Percentiles rank a stretch among this genome's conserved stretches.
phyloP scores from a whole-genome alignment of 2,888 invertebrate species.

The Epiblema foenella region DNA sequence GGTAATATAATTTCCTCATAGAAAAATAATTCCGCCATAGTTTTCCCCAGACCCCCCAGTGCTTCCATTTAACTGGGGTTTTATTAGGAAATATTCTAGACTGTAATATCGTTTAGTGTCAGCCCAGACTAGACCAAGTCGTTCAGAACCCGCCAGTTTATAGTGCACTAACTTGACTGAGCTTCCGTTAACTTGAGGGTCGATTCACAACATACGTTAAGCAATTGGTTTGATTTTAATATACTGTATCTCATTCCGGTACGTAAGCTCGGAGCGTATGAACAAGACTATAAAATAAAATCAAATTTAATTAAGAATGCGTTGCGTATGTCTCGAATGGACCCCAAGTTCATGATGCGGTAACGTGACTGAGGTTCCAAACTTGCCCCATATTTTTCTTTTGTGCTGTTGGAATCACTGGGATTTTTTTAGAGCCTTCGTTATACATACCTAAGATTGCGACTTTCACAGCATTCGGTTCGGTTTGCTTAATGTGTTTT shows the following conservation, averaged over 20 bases:
- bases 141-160: conserved; percentile 33
- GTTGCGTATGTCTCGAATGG: neutral
- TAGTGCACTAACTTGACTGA: conserved; percentile 14
- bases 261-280: no score
- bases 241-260: no score
- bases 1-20: neutral
- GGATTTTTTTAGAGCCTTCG: neutral
- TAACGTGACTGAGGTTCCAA: conserved; percentile 20
- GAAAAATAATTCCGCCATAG: neutral
- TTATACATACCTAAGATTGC: neutral
- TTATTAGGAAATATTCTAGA: conserved; percentile 35
- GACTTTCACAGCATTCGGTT: neutral
- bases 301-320: neutral
- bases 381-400: conserved; percentile 8
- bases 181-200: neutral
- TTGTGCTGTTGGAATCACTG: neutral
- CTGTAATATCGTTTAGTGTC: conserved; percentile 36
- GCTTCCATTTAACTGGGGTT: conserved; percentile 18
- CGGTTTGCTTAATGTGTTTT: neutral
- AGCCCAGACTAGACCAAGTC: conserved; percentile 17
- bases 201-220: neutral
- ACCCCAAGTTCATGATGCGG: neutral
- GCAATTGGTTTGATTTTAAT: neutral
- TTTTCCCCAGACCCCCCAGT: neutral
- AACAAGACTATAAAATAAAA: neutral